Evolutionary conservation across 1,140 invertebrate species (phyloP), one percentile per base, ranked within the genome.

Genomic region (Cotesia vestalis): DNA sequence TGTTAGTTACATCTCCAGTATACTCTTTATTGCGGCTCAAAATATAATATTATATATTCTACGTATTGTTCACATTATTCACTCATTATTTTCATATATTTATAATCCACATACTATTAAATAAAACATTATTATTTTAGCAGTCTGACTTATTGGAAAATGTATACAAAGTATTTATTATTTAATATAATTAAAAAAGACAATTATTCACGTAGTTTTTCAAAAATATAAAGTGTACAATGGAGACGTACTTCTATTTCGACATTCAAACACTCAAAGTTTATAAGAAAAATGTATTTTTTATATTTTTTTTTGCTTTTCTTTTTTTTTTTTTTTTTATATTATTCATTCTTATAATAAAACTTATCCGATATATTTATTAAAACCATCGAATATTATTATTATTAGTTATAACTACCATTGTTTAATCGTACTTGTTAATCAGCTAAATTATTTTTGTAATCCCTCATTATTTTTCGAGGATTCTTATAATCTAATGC

Each of bases 401-500:
- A 17, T 66, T 51, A 66, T 46, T 9, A 46, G 40, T 46, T 46
- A 46, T 46, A 55, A 53, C 63, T 66, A 66, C 63, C 63, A 66
- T 66, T 40, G 20, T 63, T 66, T 66, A 66, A 66, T 66, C 63
- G 38, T 66, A 64, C 40, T 66, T 51, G 38, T 46, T 46, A 46
- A 66, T 66, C 63, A 66, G 63, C 63, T 66, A 66, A 36, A 52
- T 66, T 66, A 66, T 66, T 66, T 63, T 66, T 66, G 46, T 66
- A 66, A 52, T 66, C 9, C 63, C 40, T 46, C 11, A 27, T 46
- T 46, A 46, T 6, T 46, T 46, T 11, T 52, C 40, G 12, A 66
- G 63, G 35, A 66, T 53, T 14, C 63, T 52, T 17, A 14, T 66
- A 66, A 17, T 40, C 63, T 66, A 66, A 53, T n/a, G 8, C 40